Evolutionary conservation across 2,888 invertebrate genomes (phyloP).

Genomic region (Noctua pronuba): DNA sequence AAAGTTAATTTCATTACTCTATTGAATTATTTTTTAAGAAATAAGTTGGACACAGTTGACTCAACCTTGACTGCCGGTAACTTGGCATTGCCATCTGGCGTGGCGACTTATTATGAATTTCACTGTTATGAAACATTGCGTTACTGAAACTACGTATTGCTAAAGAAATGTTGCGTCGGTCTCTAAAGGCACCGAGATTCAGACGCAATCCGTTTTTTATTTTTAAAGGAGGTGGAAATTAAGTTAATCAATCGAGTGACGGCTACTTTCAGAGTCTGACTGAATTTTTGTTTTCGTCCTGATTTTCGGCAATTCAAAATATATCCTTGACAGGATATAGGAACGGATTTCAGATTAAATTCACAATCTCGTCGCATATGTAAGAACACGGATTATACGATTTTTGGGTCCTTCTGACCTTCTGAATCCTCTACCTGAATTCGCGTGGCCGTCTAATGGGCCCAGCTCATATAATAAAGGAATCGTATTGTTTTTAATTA

Average conservation of each 20-base stretch:
- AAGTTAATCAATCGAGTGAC: constrained; percentile 16
- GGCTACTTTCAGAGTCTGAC: neutral
- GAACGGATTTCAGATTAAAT: neutral
- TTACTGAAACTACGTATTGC: constrained; percentile 78
- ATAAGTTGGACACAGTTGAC: constrained; percentile 55
- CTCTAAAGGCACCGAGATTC: constrained; percentile 60
- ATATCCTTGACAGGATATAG: neutral
- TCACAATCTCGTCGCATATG: neutral
- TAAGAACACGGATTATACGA: neutral
- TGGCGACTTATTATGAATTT: constrained; percentile 77
- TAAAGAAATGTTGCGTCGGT: constrained; percentile 71
- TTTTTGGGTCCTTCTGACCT: neutral
- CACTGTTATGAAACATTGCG: constrained; percentile 81
- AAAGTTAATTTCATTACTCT: constrained; percentile 6
- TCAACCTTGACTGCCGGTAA: constrained; percentile 74
- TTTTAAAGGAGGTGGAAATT: constrained; percentile 15
- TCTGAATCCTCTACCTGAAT: neutral
- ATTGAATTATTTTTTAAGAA: constrained; percentile 39
- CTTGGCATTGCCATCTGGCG: constrained; percentile 78
- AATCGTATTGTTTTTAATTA: neutral
- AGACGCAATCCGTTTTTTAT: constrained; percentile 50
- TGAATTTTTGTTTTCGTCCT: neutral
- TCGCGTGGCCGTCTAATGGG: neutral
- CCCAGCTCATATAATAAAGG: neutral
- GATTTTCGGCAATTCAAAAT: neutral